phyloP scores from a whole-genome alignment of 1,140 invertebrate genomes.

The Apocrypta bakeri region DNA sequence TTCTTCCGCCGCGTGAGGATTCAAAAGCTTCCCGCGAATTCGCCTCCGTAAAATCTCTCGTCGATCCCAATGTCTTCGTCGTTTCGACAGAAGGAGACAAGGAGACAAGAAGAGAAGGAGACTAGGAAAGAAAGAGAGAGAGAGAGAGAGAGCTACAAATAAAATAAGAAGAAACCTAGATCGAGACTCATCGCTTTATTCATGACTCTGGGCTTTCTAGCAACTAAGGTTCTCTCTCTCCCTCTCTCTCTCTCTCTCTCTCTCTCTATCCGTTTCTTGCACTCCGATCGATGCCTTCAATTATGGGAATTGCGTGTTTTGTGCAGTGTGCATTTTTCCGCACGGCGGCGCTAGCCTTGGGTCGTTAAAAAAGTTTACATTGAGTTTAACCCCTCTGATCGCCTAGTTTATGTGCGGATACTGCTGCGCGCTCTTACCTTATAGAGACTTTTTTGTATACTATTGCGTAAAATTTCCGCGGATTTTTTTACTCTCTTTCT shows the following conservation, averaged over 20 bases:
- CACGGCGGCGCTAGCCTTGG: not conserved
- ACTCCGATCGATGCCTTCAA: constrained; percentile 35
- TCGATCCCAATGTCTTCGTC: not conserved
- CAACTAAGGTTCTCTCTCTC: not conserved
- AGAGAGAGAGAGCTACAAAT: too few species aligned
- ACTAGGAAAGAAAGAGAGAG: constrained; percentile 4
- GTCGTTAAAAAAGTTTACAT: constrained; percentile 7
- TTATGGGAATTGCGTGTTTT: constrained; percentile 38
- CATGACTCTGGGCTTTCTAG: constrained; percentile 12
- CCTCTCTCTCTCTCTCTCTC: not conserved
- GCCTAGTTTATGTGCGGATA: constrained; percentile 6
- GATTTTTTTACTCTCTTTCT: not conserved
- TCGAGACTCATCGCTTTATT: constrained; percentile 21
- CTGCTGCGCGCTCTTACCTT: not conserved
- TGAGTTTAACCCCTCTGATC: constrained; percentile 3
- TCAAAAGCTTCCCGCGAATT: constrained; percentile 21
- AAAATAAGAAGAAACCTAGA: not conserved
- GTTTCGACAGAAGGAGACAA: not conserved
- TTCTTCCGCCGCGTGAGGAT: too few species aligned
- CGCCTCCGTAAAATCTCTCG: constrained; percentile 4
- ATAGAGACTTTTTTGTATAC: not conserved
- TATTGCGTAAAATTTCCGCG: not conserved
- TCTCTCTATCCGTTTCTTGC: not conserved
- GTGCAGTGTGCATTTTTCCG: constrained; percentile 6
- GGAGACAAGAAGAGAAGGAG: too few species aligned